phyloP scores from a whole-genome alignment of 2,888 invertebrate species.

The Microplitis manilae region DNA sequence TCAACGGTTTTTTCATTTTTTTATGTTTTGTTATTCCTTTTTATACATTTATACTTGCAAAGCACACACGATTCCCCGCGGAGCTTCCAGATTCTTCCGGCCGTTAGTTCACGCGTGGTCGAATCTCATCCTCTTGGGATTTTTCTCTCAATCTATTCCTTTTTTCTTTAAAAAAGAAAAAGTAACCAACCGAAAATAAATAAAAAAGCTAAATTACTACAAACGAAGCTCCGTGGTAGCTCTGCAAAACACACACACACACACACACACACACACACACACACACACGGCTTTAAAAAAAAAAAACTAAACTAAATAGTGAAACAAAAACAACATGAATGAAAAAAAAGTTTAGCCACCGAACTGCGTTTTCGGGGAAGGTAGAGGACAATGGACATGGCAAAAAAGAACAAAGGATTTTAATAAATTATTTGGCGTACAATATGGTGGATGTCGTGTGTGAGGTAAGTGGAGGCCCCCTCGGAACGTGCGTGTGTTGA shows the following conservation, averaged over 20 bases:
- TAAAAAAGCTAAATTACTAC: constrained; percentile 13
- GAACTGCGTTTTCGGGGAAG: background rate
- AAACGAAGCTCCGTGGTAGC: constrained; percentile 36
- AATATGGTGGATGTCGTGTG: constrained; percentile 36
- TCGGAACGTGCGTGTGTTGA: constrained; percentile 62
- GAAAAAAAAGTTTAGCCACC: background rate
- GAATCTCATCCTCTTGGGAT: constrained; percentile 28
- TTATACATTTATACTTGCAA: constrained; percentile 23
- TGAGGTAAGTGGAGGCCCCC: constrained; percentile 65
- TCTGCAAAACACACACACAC: constrained; percentile 2
- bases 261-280: background rate
- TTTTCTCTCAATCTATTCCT: constrained; percentile 23
- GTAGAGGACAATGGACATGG: background rate
- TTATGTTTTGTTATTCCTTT: constrained; percentile 5
- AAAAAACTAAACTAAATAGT: background rate
- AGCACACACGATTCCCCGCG: constrained; percentile 35
- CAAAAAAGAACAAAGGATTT: constrained; percentile 1
- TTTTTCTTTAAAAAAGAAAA: constrained; percentile 8
- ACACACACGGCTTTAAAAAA: background rate
- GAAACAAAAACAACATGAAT: background rate
- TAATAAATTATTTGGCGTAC: constrained; percentile 14
- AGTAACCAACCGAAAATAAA: background rate
- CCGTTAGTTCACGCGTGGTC: constrained; percentile 38
- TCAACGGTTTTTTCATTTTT: constrained; percentile 5
- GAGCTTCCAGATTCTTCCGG: constrained; percentile 40